phyloP scores from a whole-genome alignment of 2,888 invertebrate species.

The Teleiodes luculella region DNA sequence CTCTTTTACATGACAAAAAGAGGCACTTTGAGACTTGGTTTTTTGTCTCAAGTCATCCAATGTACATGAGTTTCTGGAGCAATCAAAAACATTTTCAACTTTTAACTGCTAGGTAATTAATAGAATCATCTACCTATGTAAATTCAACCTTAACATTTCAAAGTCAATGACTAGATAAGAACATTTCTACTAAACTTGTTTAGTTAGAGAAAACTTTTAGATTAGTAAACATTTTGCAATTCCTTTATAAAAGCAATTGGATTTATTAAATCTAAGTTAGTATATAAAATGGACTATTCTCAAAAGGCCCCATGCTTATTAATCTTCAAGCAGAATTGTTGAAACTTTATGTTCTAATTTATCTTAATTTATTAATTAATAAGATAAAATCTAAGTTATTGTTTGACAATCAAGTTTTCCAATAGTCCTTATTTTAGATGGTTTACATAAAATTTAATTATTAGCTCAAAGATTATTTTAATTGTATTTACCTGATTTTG shows the following conservation, averaged over 20 bases:
- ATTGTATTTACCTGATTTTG: too few species aligned
- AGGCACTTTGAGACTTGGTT: too few species aligned
- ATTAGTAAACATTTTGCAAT: constrained; percentile 7
- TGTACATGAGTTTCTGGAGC: too few species aligned
- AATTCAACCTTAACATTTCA: neutral
- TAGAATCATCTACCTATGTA: neutral
- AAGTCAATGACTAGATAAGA: constrained; percentile 6
- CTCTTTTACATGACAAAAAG: too few species aligned
- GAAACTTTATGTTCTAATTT: constrained; percentile 12
- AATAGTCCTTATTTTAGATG: neutral
- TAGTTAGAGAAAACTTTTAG: constrained; percentile 6
- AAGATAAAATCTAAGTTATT: neutral
- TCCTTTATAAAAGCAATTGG: constrained; percentile 25
- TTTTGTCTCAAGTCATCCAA: too few species aligned
- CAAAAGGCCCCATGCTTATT: constrained; percentile 46
- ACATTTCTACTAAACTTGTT: neutral
- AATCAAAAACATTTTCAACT: too few species aligned
- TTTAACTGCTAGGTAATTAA: too few species aligned
- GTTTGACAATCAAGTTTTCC: neutral
- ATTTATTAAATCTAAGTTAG: constrained; percentile 12
- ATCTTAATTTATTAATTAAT: neutral
- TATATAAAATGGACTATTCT: constrained; percentile 37
- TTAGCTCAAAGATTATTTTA: too few species aligned
- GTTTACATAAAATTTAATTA: too few species aligned
- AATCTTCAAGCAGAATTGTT: constrained; percentile 31